Evolutionary conservation across 2,888 invertebrate genomes (phyloP).

Genomic region (Epistrophe grossulariae): DNA sequence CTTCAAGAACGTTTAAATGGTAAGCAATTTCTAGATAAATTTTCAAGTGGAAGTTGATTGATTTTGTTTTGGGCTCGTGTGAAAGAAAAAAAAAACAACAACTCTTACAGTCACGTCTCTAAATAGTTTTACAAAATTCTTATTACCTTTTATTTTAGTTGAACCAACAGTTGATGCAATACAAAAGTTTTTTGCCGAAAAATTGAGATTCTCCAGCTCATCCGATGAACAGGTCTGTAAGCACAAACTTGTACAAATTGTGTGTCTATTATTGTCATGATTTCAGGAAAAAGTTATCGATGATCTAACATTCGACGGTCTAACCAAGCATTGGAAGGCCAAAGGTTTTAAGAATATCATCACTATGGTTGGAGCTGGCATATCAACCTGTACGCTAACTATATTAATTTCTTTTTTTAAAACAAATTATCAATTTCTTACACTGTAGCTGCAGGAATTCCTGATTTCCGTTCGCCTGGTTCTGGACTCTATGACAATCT

Average conservation of each 20-base stretch:
- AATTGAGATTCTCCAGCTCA: constrained; percentile 85
- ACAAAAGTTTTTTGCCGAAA: constrained; percentile 87
- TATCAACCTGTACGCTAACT: constrained; percentile 94
- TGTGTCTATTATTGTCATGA: not conserved
- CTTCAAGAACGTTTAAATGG: constrained; percentile 15
- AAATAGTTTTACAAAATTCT: not conserved
- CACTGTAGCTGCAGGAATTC: constrained; percentile 89
- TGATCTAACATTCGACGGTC: constrained; percentile 89
- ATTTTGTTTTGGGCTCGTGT: constrained; percentile 5
- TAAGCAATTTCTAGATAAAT: constrained; percentile 11
- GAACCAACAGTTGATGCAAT: constrained; percentile 87
- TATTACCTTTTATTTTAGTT: constrained; percentile 21
- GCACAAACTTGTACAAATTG: not conserved
- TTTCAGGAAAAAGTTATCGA: constrained; percentile 86
- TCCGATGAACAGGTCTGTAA: constrained; percentile 69
- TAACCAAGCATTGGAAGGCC: constrained; percentile 91
- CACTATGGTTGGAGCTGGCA: constrained; percentile 97
- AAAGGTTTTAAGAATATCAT: constrained; percentile 93
- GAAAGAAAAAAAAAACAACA: constrained; percentile 15
- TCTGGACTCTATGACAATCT: constrained; percentile 96
- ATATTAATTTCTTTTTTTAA: not conserved
- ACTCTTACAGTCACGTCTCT: not conserved
- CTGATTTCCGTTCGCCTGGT: constrained; percentile 97
- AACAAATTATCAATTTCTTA: not conserved
- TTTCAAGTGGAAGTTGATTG: constrained; percentile 7